These are phyloP conservation scores for Sarcophaga bullata DNA, from an alignment of 1,140 invertebrate species.

Conservation along the genomic window DNA sequence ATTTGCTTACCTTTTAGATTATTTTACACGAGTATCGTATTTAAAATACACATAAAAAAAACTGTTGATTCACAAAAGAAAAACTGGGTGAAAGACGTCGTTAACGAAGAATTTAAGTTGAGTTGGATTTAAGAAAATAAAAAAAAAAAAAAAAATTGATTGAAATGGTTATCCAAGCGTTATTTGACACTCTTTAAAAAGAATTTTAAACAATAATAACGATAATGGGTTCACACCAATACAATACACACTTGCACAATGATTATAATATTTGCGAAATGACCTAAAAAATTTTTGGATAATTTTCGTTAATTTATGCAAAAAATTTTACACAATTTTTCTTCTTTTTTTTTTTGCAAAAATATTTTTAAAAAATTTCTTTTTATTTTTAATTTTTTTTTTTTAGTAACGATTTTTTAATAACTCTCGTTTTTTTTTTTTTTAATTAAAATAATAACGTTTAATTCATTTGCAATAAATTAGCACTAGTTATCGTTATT, in stretches of 20 bases:
- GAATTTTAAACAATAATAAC: not conserved
- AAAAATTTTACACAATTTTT: not conserved
- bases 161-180: slow-evolving; percentile 2
- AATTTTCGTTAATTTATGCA: not conserved
- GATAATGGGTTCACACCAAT: not conserved
- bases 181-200: slow-evolving; percentile 4
- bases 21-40: slow-evolving; percentile 18
- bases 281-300: not conserved
- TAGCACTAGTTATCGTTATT: too few relatives aligned
- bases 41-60: not conserved
- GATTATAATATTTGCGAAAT: not conserved
- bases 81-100: too few relatives aligned
- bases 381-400: not conserved
- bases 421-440: not conserved
- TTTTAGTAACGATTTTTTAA: not conserved
- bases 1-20: slow-evolving; percentile 17
- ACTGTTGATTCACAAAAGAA: too few relatives aligned
- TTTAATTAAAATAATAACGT: not conserved
- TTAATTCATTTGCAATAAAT: not conserved
- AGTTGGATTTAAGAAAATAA: not conserved
- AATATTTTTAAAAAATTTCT: too few relatives aligned
- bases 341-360: not conserved
- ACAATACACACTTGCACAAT: not conserved
- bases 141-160: not conserved
- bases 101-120: too few relatives aligned